Base-by-base conservation (phyloP, 2,797 vertebrate species). In the Cheirogaleus major region DNA sequence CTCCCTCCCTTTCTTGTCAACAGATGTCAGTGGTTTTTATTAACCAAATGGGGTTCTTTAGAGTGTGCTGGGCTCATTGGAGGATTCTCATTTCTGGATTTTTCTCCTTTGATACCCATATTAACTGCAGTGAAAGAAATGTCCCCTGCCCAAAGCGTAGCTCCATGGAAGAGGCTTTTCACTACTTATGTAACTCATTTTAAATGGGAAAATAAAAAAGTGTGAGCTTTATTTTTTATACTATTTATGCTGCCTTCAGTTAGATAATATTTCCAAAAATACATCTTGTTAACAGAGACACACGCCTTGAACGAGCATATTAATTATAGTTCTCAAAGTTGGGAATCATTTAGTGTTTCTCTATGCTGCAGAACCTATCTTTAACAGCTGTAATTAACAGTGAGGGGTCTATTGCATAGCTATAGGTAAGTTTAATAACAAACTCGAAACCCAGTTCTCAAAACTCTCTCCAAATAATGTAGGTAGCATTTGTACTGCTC, bases 201-300 rank as follows among this genome's bases (percentile, higher is more conserved):
- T 97, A 97, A 92, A 93, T 95, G 95, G 83, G 81, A 93, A 97
- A 92, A 96, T 87, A 79, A 95, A 96, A 90, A 93, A 93, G 65
- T 84, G 25, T 0, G 22, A 89, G 94, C 93, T 97, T 97, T 96
- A 96, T 93, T 94, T 98, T 96, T 96, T 81, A 91, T 85, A 96
- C 91, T 89, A 90, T 97, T 97, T 97, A 96, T 97, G 95, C 90
- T 96, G 95, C 86, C 88, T 97, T 96, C 89, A 63, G 93, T 97
- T 98, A 96, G 97, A 96, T 97, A 97, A 97, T 97, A 98, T 96
- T 97, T 98, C 97, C 95, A 89, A 98, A 98, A 98, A 98, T 98
- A 97, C 89, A 97, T 93, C 97, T 94, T 95, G 94, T 96, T 97
- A 97, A 94, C 89, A 87, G 93, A 97, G 94, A 96, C 82, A 73